Evolutionary conservation across 2,888 invertebrate genomes (phyloP).

Genomic region (Mythimna lalbum): DNA sequence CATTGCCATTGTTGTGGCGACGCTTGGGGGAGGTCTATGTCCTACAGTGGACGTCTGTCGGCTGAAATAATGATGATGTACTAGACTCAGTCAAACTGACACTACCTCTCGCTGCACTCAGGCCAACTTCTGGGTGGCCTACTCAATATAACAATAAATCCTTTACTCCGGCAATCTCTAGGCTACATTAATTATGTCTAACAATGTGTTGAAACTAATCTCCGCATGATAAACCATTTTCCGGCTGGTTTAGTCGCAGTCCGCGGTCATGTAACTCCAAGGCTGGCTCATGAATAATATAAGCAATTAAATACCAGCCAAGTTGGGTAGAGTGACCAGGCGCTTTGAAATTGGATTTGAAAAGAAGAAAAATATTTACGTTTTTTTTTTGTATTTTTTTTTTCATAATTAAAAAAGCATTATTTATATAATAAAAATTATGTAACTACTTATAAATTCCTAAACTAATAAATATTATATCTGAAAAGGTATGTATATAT

Average conservation of each 20-base stretch:
- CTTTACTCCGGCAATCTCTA: constrained; percentile 9
- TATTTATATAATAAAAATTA: too few relatives aligned
- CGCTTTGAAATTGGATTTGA: not conserved
- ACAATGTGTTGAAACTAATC: constrained; percentile 53
- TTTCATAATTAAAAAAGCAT: too few relatives aligned
- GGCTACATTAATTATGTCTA: constrained; percentile 39
- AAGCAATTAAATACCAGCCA: constrained; percentile 48
- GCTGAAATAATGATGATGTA: too few relatives aligned
- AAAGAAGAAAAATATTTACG: not conserved
- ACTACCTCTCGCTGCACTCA: too few relatives aligned
- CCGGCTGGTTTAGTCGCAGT: constrained; percentile 54
- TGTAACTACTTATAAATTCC: too few relatives aligned
- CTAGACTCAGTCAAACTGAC: too few relatives aligned
- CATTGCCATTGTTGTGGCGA: too few relatives aligned
- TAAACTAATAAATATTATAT: too few relatives aligned
- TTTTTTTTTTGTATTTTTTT: too few relatives aligned
- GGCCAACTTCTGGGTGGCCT: constrained; percentile 8
- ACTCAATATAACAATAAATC: constrained; percentile 1
- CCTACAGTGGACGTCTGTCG: too few relatives aligned
- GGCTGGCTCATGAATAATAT: constrained; percentile 56
- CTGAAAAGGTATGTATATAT: too few relatives aligned
- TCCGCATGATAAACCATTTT: constrained; percentile 55
- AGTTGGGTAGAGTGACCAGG: constrained; percentile 46
- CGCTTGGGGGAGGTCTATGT: too few relatives aligned
- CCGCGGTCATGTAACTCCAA: constrained; percentile 67